These are phyloP conservation scores for Ailuropoda melanoleuca DNA, from an alignment of 2,113 vertebrate genomes.

Conservation along the genomic window DNA sequence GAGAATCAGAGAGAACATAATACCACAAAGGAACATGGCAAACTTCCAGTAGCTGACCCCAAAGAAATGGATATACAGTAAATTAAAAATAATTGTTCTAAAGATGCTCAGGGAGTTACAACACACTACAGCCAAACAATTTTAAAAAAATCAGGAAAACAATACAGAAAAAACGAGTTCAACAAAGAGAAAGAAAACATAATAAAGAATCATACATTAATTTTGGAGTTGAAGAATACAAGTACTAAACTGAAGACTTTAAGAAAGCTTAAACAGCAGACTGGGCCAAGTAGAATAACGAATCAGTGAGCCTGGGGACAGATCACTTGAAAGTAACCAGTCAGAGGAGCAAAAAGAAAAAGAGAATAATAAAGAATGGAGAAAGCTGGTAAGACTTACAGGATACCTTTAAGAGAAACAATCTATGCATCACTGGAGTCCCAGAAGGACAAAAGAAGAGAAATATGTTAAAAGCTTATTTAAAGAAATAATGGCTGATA, in stretches of 20 bases:
- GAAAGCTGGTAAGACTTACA: neutral
- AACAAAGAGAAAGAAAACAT: neutral
- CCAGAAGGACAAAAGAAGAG: neutral
- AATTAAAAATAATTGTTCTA: neutral
- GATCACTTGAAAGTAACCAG: neutral
- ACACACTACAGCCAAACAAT: neutral
- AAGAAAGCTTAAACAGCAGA: neutral
- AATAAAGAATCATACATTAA: neutral
- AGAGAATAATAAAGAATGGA: neutral
- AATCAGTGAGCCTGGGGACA: neutral
- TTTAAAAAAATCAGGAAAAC: neutral
- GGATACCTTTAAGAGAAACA: neutral
- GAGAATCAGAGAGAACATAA: neutral
- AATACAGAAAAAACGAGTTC: neutral
- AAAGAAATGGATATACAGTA: neutral
- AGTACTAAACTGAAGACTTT: neutral
- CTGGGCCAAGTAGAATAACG: neutral
- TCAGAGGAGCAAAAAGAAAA: neutral
- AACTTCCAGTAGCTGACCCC: neutral
- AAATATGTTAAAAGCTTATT: neutral
- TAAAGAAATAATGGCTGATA: neutral
- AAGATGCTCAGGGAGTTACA: neutral
- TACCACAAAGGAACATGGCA: neutral
- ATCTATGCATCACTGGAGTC: neutral
- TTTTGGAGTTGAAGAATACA: neutral